These are phyloP conservation scores for Drosophila santomea DNA, from an alignment of 1,140 invertebrate genomes.

Conservation along the genomic window DNA sequence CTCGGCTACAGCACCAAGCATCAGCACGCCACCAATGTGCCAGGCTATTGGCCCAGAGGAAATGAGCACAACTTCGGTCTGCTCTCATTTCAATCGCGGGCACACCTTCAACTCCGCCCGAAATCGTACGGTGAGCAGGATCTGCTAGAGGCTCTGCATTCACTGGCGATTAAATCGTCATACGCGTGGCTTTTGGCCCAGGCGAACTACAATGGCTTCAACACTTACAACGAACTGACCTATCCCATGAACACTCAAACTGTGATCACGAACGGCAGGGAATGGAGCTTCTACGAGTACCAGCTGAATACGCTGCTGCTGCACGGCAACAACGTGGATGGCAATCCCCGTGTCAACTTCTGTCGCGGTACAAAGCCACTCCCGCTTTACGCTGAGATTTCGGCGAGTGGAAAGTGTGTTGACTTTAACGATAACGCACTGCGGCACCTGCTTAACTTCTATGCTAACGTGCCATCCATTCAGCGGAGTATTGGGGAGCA, in stretches of 20 bases:
- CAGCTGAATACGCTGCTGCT: constrained; percentile 94
- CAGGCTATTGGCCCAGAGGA: constrained; percentile 91
- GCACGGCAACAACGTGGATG: constrained; percentile 86
- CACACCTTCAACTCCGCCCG: constrained; percentile 86
- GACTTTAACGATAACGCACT: constrained; percentile 93
- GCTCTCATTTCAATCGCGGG: constrained; percentile 89
- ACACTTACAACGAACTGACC: constrained; percentile 93
- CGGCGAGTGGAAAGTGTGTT: constrained; percentile 88
- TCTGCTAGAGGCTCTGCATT: constrained; percentile 87
- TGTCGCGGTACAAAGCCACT: constrained; percentile 91
- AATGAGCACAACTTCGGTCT: constrained; percentile 91
- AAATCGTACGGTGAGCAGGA: constrained; percentile 85
- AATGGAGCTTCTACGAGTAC: constrained; percentile 93
- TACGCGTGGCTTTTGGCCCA: constrained; percentile 92
- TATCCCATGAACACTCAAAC: constrained; percentile 95
- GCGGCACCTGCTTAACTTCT: constrained; percentile 90
- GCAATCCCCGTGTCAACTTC: constrained; percentile 91
- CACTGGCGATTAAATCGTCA: constrained; percentile 90
- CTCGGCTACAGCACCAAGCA: constrained; percentile 86
- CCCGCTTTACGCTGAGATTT: constrained; percentile 91
- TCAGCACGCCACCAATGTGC: constrained; percentile 89
- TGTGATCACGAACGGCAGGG: constrained; percentile 92
- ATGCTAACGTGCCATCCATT: constrained; percentile 89
- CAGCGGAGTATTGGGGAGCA: constrained; percentile 87
- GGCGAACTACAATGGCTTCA: constrained; percentile 95